Percentiles rank a stretch among this genome's conserved stretches.
Conservation (phyloP, 2,113 vertebrate species). For the Irena cyanogastra region DNA sequence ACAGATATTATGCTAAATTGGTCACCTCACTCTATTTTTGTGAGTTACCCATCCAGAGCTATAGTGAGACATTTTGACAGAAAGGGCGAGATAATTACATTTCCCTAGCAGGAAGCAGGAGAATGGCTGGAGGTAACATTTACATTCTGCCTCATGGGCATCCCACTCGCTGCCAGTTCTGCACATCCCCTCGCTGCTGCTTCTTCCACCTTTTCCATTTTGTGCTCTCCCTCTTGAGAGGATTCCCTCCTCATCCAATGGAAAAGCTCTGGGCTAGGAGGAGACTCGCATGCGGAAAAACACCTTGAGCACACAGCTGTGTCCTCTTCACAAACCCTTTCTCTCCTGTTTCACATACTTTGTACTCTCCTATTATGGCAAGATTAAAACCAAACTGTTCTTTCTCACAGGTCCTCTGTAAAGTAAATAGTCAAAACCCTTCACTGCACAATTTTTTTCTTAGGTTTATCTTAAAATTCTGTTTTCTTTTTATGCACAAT, state of each 20-base stretch:
- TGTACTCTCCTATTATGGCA: neutral
- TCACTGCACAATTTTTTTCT: neutral
- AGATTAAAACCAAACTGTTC: neutral
- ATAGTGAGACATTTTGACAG: neutral
- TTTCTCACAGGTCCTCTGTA: neutral
- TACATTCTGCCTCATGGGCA: neutral
- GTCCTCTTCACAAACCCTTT: neutral
- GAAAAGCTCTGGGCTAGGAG: neutral
- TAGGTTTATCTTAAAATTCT: neutral
- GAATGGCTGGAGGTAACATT: constrained; percentile 31
- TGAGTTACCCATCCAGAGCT: neutral
- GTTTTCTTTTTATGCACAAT: neutral
- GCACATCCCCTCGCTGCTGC: neutral
- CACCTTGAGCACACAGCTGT: neutral
- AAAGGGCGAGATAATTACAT: constrained; percentile 29
- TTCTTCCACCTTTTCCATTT: neutral
- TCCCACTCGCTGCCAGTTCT: neutral
- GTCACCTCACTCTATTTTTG: neutral
- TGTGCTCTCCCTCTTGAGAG: neutral
- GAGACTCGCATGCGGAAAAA: neutral
- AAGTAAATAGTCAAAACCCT: neutral
- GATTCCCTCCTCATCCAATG: neutral
- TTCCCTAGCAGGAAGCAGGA: neutral
- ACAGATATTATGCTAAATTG: neutral
- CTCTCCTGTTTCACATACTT: neutral